These are phyloP conservation scores for Aphrocallistes beatrix DNA, from an alignment of 37 sponge, comb jelly and placozoan species.

Conservation along the genomic window DNA sequence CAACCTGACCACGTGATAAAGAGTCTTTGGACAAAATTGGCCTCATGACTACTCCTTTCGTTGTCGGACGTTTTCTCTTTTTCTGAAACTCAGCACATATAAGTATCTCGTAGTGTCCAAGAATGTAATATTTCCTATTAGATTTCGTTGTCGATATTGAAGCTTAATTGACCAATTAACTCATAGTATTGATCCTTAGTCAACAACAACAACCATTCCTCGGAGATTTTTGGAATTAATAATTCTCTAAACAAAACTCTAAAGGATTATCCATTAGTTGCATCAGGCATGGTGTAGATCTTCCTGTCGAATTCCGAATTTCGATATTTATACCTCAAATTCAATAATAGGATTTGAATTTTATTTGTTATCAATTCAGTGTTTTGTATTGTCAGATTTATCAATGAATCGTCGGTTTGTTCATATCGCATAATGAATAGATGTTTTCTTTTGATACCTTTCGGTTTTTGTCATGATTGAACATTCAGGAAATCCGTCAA, in stretches of 20 bases:
- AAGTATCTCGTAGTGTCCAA: neutral
- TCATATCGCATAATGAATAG: neutral
- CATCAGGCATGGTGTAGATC: neutral
- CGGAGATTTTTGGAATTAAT: neutral
- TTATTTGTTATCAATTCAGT: neutral
- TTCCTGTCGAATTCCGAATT: neutral
- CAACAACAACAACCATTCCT: neutral
- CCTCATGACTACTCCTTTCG: neutral
- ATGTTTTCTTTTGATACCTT: neutral
- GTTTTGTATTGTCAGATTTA: neutral
- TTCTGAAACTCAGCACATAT: neutral
- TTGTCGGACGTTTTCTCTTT: neutral
- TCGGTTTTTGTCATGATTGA: neutral
- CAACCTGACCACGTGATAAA: neutral
- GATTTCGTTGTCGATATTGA: too few relatives aligned
- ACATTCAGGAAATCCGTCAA: neutral
- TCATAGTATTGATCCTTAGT: neutral
- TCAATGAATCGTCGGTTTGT: neutral
- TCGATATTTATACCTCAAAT: neutral
- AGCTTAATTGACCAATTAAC: too few relatives aligned
- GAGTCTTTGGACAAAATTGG: conserved; percentile 2
- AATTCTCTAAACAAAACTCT: too few relatives aligned
- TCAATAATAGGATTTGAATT: neutral
- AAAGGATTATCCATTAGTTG: neutral
- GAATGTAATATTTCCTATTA: too few relatives aligned